phyloP scores from a whole-genome alignment of 2,113 vertebrate genomes.

The Myotis lucifugus region DNA sequence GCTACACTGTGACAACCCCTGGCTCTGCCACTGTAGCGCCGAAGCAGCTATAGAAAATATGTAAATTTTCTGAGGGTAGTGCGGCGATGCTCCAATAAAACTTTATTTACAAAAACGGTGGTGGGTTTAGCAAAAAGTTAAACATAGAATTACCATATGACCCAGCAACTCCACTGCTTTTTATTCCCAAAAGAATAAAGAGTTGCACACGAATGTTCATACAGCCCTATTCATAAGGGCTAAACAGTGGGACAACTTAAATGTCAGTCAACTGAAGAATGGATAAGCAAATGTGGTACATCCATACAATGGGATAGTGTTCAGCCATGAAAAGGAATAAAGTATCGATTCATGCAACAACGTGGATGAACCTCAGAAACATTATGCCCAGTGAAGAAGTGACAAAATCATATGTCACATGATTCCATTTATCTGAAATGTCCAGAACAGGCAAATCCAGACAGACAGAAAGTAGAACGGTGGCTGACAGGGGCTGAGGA shows the following conservation, averaged over 20 bases:
- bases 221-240: neutral
- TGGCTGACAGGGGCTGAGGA: neutral
- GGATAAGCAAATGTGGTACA: neutral
- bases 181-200: neutral
- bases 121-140: neutral
- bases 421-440: neutral
- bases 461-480: neutral
- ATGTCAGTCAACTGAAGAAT: neutral
- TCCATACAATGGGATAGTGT: neutral
- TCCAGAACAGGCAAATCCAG: neutral
- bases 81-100: neutral
- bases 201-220: neutral
- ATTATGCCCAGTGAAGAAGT: neutral
- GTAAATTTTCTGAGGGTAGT: too few species aligned
- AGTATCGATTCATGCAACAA: neutral
- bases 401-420: neutral
- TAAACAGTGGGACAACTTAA: neutral
- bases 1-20: neutral
- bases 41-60: neutral
- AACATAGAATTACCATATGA: neutral
- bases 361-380: neutral
- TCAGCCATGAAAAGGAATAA: neutral
- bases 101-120: neutral
- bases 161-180: neutral
- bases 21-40: neutral